Base-by-base conservation (phyloP, 2,113 vertebrate species). In the Strix uralensis region DNA sequence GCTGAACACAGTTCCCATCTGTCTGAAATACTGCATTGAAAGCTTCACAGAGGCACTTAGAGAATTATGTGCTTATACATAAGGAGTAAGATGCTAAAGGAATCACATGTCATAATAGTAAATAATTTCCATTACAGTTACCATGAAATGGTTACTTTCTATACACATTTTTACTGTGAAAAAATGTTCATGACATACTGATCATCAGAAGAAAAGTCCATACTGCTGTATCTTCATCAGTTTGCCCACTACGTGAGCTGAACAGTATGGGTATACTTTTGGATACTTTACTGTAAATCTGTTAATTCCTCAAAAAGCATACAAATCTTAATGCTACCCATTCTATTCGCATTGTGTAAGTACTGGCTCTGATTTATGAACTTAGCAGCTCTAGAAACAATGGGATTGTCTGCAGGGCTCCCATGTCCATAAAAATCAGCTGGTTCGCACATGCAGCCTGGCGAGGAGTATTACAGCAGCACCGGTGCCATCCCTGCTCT, bases 341-440 rank as follows among this genome's bases (percentile, higher is more conserved):
- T 71, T 88, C 61, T 38, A 26, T 61, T 47, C 9, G 22, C 34
- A 34, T 73, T 70, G 16, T n/a, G 27, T 75, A 59, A 71, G 36
- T 58, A 49, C 57, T 80, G 77, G 82, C 54, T 46, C 62, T 40
- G 71, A 72, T 91, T 90, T 90, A 88, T 77, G 87, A 82, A 65
- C 1, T 0, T 69, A 90, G 21, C 22, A 52, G 58, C 81, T 90
- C 38, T 91, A 73, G 94, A 80, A 91, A 82, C 0, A 1, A 63
- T 51, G 49, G 59, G 77, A 36, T 86, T 85, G n/a, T 94, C 95
- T 86, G 61, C 84, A 86, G 91, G 94, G 89, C 84, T 92, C 58
- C 40, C 47, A 40, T 55, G 95, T 91, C 96, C 92, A 69, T 86
- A 91, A 42, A 91, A 89, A 96, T 95, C 81, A 91, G 66, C 54